A percentile compares a stretch with the other conserved stretches of the same genome.
Conservation (phyloP, 1,140 invertebrate species). For the Rhyzopertha dominica region DNA sequence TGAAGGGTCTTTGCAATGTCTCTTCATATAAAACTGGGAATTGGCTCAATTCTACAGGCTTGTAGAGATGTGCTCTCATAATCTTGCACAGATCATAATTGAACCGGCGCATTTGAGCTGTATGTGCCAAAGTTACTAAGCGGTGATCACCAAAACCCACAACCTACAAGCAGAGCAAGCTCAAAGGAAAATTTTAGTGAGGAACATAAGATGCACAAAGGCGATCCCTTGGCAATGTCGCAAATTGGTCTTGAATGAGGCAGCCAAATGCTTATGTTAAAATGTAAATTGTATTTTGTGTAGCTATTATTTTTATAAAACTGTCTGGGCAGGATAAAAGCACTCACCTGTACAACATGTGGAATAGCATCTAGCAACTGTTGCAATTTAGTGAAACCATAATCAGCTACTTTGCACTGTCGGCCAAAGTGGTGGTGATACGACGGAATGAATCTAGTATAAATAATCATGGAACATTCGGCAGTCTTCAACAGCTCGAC, state of each 20-base stretch:
- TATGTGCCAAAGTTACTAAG: constrained; percentile 80
- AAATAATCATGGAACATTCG: constrained; percentile 68
- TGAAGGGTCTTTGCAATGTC: constrained; percentile 63
- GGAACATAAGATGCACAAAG: too few species aligned
- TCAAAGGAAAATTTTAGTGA: too few species aligned
- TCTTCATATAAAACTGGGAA: constrained; percentile 71
- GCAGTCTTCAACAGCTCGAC: constrained; percentile 75
- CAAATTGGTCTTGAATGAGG: too few species aligned
- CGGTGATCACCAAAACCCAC: constrained; percentile 84
- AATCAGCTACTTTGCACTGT: constrained; percentile 91
- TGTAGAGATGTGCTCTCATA: constrained; percentile 73
- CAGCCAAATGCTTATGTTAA: too few species aligned
- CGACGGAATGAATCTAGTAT: constrained; percentile 84
- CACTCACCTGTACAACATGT: constrained; percentile 80
- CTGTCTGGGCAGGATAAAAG: too few species aligned
- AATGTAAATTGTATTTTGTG: too few species aligned
- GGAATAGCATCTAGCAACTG: constrained; percentile 87
- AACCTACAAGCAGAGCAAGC: too few species aligned
- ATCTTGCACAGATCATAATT: constrained; percentile 81
- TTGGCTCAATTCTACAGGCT: constrained; percentile 67
- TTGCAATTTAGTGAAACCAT: constrained; percentile 87
- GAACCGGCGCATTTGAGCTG: constrained; percentile 84
- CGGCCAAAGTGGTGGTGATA: constrained; percentile 95
- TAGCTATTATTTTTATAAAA: too few species aligned
- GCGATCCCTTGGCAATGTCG: too few species aligned